Base-by-base conservation (phyloP, 2,888 invertebrate species). In the Anoncus sp. region DNA sequence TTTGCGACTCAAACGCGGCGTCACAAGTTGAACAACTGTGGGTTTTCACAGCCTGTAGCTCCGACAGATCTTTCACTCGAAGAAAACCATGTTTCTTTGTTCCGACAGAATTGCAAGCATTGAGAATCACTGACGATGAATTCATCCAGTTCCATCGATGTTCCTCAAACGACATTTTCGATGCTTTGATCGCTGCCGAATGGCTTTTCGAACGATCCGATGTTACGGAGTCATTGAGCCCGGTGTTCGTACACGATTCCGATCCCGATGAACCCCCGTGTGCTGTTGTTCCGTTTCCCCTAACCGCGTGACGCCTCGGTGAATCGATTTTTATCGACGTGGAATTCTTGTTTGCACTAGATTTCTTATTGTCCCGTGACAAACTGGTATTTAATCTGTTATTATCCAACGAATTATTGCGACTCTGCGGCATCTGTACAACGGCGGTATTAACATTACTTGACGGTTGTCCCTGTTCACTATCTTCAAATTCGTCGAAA, bases 1-100 rank as follows among this genome's bases (percentile, higher is more conserved):
- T 53, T 4, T 71, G 14, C 1, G 78, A 80, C 1, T 82, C 81
- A 31, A 87, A 86, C 3, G 75, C 78, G 10, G 82, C 71, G 7
- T 71, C 70, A 27, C 88, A 88, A 1, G 45, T 22, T 1, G 53
- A 27, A 10, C 88, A 88, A 12, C 55, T 59, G n/a, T 83, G 80
- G 4, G 20, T 66, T 24, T 59, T 79, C 14, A 77, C 66, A 1
- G 80, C 82, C 14, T 76, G 79, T 0, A 83, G 40, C 14, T 83
- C 83, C 5, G 82, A 79, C 2, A 83, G 63, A 63, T 79, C 81
- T 55, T 83, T 83, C 2, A 83, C 83, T 7, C 83, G 82, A 18
- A 83, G 72, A 27, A 83, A 81, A 31, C 80, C 78, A 22, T 70
- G 78, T n/a, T 71, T 80, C 24, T 57, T 73, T 6, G 59, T 45